Evolutionary conservation across 2,113 vertebrate genomes (phyloP).

Genomic region (Lampris megalopsis): DNA sequence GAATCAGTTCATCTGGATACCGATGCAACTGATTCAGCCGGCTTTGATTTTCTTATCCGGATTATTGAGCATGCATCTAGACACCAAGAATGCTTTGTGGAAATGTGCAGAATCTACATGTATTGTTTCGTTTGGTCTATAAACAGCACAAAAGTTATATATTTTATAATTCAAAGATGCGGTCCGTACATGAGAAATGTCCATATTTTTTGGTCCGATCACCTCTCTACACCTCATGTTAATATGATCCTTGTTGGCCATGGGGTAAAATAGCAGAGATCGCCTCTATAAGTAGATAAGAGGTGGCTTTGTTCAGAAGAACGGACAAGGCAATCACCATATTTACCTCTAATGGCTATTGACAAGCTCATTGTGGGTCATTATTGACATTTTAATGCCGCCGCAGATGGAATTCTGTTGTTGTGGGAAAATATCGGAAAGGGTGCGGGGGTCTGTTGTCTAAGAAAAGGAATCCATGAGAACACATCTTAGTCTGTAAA

Average conservation of each 20-base stretch:
- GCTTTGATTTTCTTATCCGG: too few relatives aligned
- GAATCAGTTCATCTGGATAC: too few relatives aligned
- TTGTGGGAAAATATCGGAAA: neutral
- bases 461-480: neutral
- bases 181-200: too few relatives aligned
- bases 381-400: conserved; percentile 6
- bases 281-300: neutral
- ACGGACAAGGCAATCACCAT: neutral
- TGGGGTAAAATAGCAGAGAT: neutral
- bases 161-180: too few relatives aligned
- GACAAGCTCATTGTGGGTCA: conserved; percentile 16
- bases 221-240: too few relatives aligned
- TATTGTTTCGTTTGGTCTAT: too few relatives aligned
- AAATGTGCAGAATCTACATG: too few relatives aligned
- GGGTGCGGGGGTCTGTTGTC: neutral
- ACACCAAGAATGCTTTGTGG: too few relatives aligned
- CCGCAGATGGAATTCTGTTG: neutral
- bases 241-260: neutral
- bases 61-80: too few relatives aligned
- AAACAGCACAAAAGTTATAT: too few relatives aligned
- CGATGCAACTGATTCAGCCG: too few relatives aligned
- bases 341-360: conserved; percentile 16
- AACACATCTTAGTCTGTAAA: neutral
- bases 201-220: too few relatives aligned
- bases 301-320: neutral